Evolutionary conservation across 1,140 invertebrate genomes (phyloP), one percentile per base, ranked within the genome.

Genomic region (Theocolax elegans): DNA sequence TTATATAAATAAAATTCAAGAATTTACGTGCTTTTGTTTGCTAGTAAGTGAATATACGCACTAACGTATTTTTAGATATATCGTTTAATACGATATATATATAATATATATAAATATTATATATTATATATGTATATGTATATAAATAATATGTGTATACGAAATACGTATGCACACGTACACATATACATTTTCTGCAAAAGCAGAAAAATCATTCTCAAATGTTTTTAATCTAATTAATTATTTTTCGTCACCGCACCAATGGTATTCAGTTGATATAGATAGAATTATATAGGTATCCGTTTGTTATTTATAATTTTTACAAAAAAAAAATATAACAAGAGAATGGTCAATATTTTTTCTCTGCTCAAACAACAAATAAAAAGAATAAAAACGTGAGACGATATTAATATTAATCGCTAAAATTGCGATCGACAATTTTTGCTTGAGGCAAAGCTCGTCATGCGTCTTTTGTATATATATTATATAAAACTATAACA

Each of bases 1-100:
- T 54, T 38, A 25, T 1, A 54, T 44, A 62, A 40, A 51, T n/a
- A 62, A 62, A 35, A 38, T 44, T 21, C 3, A 40, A 62, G 29
- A 42, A 68, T 53, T 40, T 51, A 60, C 23, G 66, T 51, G 35
- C 38, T 66, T 60, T 66, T 53, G 40, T 72, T 54, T 13, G 38
- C 59, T 67, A 68, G 13, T 73, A 54, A 44, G 44, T 62, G 38
- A 54, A 62, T 19, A 60, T 19, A 54, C 6, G 48, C 49, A 72
- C 56, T 65, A 72, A 64, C 25, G 21, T 63, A 49, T 60, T 9
- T n/a, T 42, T 68, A 72, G 21, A 68, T 59, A 53, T 72, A 72
- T 74, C 53, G 64, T 17, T 54, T 44, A 23, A 17, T n/a, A 25
- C 38, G 51, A 66, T 56, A 56, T 65, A 13, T 65, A 65, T n/a